Percentiles rank a stretch among this genome's conserved stretches.
These are phyloP conservation scores for Prunella strophiata DNA, from an alignment of 2,797 vertebrate genomes.

Conservation along the genomic window DNA sequence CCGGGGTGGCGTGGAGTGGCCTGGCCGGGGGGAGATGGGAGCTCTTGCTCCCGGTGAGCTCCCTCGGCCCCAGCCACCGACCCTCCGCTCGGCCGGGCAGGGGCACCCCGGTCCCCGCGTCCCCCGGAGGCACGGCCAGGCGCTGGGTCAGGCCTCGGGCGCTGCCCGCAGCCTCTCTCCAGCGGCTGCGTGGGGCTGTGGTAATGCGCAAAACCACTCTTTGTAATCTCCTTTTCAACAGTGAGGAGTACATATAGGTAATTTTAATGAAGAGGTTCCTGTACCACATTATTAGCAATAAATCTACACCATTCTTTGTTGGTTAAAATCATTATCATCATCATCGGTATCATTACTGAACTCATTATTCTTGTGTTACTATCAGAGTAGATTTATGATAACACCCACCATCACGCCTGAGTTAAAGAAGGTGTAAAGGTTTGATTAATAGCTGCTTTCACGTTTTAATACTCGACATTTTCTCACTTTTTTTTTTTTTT, in stretches of 20 bases:
- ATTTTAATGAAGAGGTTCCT: conserved; percentile 87
- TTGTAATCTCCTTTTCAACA: conserved; percentile 67
- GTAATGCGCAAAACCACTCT: conserved; percentile 28
- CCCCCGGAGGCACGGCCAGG: neutral
- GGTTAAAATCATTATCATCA: conserved; percentile 90
- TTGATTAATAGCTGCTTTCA: conserved; percentile 89
- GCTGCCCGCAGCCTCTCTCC: neutral
- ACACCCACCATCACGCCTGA: conserved; percentile 84
- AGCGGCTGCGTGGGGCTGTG: neutral
- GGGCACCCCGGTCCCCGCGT: no score
- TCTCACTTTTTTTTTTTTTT: conserved; percentile 74
- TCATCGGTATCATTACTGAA: conserved; percentile 88
- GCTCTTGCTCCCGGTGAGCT: neutral
- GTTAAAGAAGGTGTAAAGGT: conserved; percentile 87
- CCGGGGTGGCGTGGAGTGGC: neutral
- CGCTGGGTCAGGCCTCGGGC: neutral
- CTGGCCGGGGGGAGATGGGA: neutral
- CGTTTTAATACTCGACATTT: conserved; percentile 83
- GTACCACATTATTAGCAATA: conserved; percentile 88
- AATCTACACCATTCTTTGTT: conserved; percentile 90
- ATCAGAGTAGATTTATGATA: conserved; percentile 86
- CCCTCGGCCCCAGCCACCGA: no score
- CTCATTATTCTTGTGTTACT: conserved; percentile 90
- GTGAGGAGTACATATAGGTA: conserved; percentile 80
- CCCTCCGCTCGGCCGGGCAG: neutral